Base-by-base conservation (phyloP, 2,113 vertebrate genomes). In the Ariopsis seemanni region DNA sequence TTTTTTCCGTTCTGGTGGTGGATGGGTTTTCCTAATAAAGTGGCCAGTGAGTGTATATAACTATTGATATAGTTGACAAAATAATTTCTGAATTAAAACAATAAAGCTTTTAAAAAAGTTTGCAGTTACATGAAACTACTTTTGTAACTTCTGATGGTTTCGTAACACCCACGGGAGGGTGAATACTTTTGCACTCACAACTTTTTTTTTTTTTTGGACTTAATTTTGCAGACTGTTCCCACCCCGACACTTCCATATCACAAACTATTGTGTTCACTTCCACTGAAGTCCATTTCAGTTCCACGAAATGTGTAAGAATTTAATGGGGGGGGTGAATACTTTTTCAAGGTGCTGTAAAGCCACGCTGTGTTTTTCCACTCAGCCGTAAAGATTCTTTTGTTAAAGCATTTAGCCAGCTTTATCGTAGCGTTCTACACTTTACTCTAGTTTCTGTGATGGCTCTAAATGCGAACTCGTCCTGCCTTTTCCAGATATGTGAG, bases 361-460 rank as follows among this genome's bases (percentile, higher is more conserved):
- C 50, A 2, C 11, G 25, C 42, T 75, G 22, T 12, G 30, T 30
- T 0, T 85, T n/a, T 60, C 10, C 9, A 55, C 42, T 60, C 25
- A 25, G 27, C 83, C 57, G 9, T 74, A 30, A 7, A 34, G 60
- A 63, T 34, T 60, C 25, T 63, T 77, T 2, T 0, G 25, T 65
- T 67, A 14, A 42, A 79, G 58, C 42, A 8, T 78, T 20, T 75
- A 48, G 5, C 53, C n/a, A 53, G 58, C 74, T 80, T 34, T 77
- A 34, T 53, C 65, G 85, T 69, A 53, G 77, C 52, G 2, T 30
- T 12, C 71, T 10, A 30, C n/a, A 20, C 12, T 27, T n/a, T 72
- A 48, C 30, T 30, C 30, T 30, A 30, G 77, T 69, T 78, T 78
- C 17, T 80, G 77, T 82, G 84, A 86, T 69, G 58, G 34, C 82